These are phyloP conservation scores for Luffia ferchaultella DNA, from an alignment of 2,888 invertebrate species.

Conservation along the genomic window DNA sequence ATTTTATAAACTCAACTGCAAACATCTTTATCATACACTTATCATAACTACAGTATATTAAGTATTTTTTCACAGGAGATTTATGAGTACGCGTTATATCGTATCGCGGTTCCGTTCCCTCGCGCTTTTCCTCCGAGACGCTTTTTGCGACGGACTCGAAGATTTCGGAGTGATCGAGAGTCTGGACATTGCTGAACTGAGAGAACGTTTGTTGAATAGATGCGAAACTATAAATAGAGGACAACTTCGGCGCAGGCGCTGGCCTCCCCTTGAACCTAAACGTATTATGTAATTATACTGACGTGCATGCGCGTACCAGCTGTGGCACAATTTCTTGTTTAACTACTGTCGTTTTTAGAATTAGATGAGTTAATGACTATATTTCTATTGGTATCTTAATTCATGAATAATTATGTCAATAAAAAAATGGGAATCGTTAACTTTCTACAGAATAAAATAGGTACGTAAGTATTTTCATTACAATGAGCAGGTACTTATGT, in stretches of 20 bases:
- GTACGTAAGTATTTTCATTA: too few species aligned
- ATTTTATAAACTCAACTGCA: too few species aligned
- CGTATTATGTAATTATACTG: constrained; percentile 7
- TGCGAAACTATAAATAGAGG: constrained; percentile 59
- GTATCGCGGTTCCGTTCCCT: constrained; percentile 22
- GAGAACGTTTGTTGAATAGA: constrained; percentile 45
- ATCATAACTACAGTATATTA: too few species aligned
- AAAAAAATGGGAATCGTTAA: too few species aligned
- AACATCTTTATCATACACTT: too few species aligned
- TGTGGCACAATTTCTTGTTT: constrained; percentile 3
- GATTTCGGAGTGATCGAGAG: constrained; percentile 12
- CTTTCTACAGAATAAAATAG: too few species aligned
- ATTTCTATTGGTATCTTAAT: too few species aligned
- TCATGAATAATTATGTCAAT: too few species aligned
- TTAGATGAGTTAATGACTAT: not conserved
- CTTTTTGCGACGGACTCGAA: constrained; percentile 27
- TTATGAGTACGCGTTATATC: too few species aligned
- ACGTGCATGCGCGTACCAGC: constrained; percentile 3
- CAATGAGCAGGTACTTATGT: too few species aligned
- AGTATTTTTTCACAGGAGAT: too few species aligned
- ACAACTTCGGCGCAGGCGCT: constrained; percentile 38
- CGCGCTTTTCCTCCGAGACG: constrained; percentile 26
- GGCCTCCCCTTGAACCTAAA: constrained; percentile 64
- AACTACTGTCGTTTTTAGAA: not conserved
- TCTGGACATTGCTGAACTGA: constrained; percentile 62